Conservation (phyloP, 2,888 invertebrate genomes). For the Pterostichus niger region DNA sequence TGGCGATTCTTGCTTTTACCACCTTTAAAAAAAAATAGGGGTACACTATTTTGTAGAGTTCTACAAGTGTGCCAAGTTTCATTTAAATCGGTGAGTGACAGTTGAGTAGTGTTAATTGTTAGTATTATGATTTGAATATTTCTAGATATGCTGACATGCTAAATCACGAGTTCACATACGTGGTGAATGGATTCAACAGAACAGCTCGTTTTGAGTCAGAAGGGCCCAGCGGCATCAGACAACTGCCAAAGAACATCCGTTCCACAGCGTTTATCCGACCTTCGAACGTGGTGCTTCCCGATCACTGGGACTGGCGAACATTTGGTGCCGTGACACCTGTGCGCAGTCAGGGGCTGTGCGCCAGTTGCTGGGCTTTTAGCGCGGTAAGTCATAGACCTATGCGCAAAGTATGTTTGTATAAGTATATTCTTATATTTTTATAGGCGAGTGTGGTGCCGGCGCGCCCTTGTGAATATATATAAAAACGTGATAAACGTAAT, state of each 20-base stretch:
- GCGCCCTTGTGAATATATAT: no score
- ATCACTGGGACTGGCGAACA: constrained; percentile 75
- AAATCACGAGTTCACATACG: constrained; percentile 73
- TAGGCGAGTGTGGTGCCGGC: no score
- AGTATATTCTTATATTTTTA: no score
- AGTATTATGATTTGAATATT: constrained; percentile 7
- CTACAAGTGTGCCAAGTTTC: no score
- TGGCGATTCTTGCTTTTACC: no score
- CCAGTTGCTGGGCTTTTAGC: constrained; percentile 76
- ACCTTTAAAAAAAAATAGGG: no score
- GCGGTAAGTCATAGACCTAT: constrained; percentile 73
- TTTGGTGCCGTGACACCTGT: constrained; percentile 75
- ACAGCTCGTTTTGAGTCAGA: constrained; percentile 65
- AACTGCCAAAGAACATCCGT: constrained; percentile 59
- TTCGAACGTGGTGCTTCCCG: constrained; percentile 74
- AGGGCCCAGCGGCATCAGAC: constrained; percentile 1
- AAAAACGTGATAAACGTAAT: no score
- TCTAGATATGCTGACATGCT: constrained; percentile 73
- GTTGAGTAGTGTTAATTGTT: background rate
- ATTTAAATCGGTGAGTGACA: no score
- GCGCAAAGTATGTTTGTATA: no score
- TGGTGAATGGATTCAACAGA: constrained; percentile 75
- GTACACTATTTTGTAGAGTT: no score
- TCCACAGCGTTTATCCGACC: constrained; percentile 73
- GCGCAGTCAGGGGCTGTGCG: constrained; percentile 74